phyloP scores from a whole-genome alignment of 2,113 vertebrate genomes.

The Daubentonia madagascariensis region DNA sequence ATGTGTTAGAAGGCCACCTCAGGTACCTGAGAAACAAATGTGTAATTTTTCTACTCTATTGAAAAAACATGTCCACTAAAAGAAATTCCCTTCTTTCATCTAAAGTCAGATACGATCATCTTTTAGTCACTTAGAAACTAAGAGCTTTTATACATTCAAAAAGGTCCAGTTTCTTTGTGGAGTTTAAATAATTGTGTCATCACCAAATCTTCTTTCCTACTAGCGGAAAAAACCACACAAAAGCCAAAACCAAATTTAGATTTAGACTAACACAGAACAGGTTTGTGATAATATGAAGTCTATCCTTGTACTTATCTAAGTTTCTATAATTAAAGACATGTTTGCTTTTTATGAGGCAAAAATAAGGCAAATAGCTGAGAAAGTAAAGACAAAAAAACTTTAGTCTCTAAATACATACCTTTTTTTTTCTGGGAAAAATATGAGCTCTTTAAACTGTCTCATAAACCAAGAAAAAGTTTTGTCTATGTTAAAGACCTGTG shows the following conservation, averaged over 20 bases:
- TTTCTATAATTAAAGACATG: not conserved
- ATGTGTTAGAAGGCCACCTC: not conserved
- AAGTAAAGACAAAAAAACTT: not conserved
- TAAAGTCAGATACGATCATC: not conserved
- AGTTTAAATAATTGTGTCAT: not conserved
- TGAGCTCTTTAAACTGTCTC: not conserved
- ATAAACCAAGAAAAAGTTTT: constrained; percentile 21
- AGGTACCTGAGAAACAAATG: not conserved
- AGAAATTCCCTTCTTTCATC: not conserved
- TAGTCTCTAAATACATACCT: not conserved
- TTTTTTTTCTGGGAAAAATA: not conserved
- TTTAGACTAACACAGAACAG: not conserved
- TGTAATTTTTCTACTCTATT: not conserved
- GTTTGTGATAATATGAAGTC: not conserved
- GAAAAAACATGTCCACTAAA: not conserved
- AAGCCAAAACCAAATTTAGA: not conserved
- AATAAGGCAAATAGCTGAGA: not conserved
- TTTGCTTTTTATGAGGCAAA: constrained; percentile 17
- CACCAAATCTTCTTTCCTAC: not conserved
- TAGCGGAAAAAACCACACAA: not conserved
- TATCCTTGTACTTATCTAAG: not conserved
- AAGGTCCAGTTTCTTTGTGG: not conserved
- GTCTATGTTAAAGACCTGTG: not conserved
- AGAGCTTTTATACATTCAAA: not conserved
- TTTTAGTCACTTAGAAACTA: not conserved